These are phyloP conservation scores for Sanderia malayensis DNA, from an alignment of 30 jellyfish, hydroid and myxozoan species.

Conservation along the genomic window DNA sequence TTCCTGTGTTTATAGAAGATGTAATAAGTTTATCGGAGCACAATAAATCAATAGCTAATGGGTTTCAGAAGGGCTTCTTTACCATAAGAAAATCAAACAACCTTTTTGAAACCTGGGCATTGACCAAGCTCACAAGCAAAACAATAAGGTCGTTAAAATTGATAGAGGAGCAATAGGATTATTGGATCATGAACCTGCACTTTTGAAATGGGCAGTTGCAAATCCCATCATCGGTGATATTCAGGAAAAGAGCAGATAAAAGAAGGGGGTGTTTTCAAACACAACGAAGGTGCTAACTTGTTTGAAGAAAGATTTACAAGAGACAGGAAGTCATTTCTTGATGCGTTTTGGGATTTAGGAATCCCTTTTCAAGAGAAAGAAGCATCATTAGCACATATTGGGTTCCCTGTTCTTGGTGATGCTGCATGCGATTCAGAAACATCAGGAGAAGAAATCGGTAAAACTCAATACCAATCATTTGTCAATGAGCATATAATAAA, in stretches of 20 bases:
- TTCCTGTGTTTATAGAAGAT: constrained; percentile 11
- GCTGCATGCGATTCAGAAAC: background rate
- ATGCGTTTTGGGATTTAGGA: constrained; percentile 19
- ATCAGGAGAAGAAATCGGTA: background rate
- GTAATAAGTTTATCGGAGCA: background rate
- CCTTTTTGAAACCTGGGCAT: constrained; percentile 17
- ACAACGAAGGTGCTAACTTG: constrained; percentile 24
- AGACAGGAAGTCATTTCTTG: constrained; percentile 23
- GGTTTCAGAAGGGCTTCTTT: constrained; percentile 17
- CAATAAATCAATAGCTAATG: background rate
- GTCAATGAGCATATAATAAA: constrained; percentile 1
- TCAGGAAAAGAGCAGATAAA: background rate
- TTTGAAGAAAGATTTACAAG: constrained; percentile 1
- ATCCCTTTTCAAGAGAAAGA: constrained; percentile 20
- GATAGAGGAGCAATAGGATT: constrained; percentile 41
- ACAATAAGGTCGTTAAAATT: constrained; percentile 21
- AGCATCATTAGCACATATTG: background rate
- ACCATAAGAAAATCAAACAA: constrained; percentile 8
- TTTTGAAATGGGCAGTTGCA: constrained; percentile 34
- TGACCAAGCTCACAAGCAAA: constrained; percentile 36
- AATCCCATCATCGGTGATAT: constrained; percentile 20
- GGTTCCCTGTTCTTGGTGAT: background rate
- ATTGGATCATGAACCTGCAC: constrained; percentile 16
- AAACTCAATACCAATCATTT: background rate
- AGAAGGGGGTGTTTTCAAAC: background rate